Conservation (phyloP, 2,888 invertebrate genomes). For the Napeogenes inachia region DNA sequence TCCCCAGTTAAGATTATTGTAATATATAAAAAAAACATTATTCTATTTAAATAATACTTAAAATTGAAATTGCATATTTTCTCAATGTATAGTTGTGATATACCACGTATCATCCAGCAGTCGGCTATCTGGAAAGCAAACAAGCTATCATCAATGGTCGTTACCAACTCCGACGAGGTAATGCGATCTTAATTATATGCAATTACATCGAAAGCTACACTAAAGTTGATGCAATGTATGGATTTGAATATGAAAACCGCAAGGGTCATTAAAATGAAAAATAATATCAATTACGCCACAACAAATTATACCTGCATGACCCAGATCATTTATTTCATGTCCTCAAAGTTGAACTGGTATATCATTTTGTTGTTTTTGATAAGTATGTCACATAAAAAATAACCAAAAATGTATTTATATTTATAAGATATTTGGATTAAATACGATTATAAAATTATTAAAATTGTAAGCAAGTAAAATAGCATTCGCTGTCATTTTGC, state of each 20-base stretch:
- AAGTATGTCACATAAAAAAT: too few relatives aligned
- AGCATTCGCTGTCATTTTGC: neutral
- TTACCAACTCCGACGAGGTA: neutral
- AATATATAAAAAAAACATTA: too few relatives aligned
- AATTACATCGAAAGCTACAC: constrained; percentile 12
- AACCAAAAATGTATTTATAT: too few relatives aligned
- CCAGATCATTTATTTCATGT: neutral
- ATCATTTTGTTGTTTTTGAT: neutral
- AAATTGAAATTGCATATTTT: too few relatives aligned
- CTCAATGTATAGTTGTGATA: too few relatives aligned
- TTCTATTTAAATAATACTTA: too few relatives aligned
- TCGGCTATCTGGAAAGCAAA: constrained; percentile 11
- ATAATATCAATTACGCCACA: constrained; percentile 1
- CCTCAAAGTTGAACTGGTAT: neutral
- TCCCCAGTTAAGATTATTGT: too few relatives aligned
- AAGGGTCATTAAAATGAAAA: constrained; percentile 1
- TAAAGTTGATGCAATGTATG: constrained; percentile 5
- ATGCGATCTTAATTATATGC: constrained; percentile 14
- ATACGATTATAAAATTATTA: too few relatives aligned
- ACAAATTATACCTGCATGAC: constrained; percentile 5
- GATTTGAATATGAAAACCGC: constrained; percentile 4
- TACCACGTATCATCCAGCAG: too few relatives aligned
- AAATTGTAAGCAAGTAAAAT: neutral
- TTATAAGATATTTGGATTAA: too few relatives aligned
- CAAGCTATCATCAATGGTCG: constrained; percentile 16